phyloP scores from a whole-genome alignment of 2,888 invertebrate genomes.

The Thecocarcelia acutangulata region DNA sequence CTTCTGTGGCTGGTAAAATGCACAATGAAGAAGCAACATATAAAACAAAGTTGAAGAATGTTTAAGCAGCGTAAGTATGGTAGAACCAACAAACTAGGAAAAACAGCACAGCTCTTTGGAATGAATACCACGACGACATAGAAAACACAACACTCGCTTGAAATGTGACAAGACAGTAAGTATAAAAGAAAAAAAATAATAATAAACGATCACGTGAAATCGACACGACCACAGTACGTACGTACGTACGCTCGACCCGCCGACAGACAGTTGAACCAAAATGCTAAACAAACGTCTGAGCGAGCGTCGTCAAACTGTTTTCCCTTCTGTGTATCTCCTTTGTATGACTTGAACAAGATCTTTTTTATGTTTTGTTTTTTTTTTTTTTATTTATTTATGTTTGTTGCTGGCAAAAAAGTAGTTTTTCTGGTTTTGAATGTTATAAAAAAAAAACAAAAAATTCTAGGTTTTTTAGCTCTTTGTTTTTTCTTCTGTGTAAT shows the following conservation, averaged over 20 bases:
- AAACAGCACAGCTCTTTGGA: conserved; percentile 44
- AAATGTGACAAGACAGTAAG: conserved; percentile 58
- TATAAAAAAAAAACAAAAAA: conserved; percentile 70
- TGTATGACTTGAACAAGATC: conserved; percentile 36
- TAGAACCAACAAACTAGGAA: conserved; percentile 35
- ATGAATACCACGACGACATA: conserved; percentile 45
- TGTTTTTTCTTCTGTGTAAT: conserved; percentile 46
- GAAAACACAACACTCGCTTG: conserved; percentile 37
- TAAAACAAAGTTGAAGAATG: conserved; percentile 34
- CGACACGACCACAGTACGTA: conserved; percentile 46
- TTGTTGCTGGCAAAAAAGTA: conserved; percentile 73
- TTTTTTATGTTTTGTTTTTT: conserved; percentile 63
- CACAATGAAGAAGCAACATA: conserved; percentile 21
- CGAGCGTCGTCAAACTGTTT: conserved; percentile 51
- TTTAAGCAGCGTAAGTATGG: conserved; percentile 32
- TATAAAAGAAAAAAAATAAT: not conserved
- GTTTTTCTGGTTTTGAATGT: conserved; percentile 77
- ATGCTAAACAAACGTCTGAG: no score
- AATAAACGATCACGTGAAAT: conserved; percentile 47
- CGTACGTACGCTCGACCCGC: conserved; percentile 60
- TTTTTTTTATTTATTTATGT: conserved; percentile 45
- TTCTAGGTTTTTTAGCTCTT: conserved; percentile 70
- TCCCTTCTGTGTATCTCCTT: conserved; percentile 33
- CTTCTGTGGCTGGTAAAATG: conserved; percentile 13
- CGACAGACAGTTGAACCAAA: conserved; percentile 39